phyloP scores from a whole-genome alignment of 2,113 vertebrate species.

The Campylomormyrus tamandua region DNA sequence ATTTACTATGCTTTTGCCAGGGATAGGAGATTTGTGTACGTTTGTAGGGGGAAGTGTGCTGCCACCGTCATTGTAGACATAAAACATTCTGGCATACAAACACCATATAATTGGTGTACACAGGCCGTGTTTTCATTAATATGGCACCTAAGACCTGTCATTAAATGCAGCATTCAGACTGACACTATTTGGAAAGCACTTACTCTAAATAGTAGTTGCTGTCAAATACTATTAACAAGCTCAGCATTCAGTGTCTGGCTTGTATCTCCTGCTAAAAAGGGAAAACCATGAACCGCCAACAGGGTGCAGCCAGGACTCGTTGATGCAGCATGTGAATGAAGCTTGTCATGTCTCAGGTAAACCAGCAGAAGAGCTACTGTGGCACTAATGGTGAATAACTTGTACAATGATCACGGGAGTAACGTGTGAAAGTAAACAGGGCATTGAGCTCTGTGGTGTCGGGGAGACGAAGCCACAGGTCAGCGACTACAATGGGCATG shows the following conservation, averaged over 20 bases:
- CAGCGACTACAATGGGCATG: background rate
- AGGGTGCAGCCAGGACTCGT: background rate
- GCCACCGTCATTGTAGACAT: background rate
- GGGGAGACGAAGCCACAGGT: background rate
- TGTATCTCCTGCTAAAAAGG: background rate
- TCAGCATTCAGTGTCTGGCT: conserved; percentile 1
- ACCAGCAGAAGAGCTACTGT: background rate
- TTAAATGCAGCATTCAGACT: conserved; percentile 6
- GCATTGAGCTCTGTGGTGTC: background rate
- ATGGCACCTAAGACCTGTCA: conserved; percentile 6
- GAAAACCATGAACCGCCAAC: background rate
- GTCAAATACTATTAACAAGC: conserved; percentile 1
- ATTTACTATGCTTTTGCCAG: background rate
- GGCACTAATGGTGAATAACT: background rate
- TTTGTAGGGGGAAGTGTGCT: background rate
- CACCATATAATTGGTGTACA: background rate
- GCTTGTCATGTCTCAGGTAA: background rate
- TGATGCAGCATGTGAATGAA: background rate
- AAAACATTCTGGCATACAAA: conserved; percentile 6
- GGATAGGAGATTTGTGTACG: background rate
- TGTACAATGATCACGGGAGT: background rate
- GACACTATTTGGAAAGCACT: conserved; percentile 9
- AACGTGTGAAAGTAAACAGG: background rate
- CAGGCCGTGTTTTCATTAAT: background rate
- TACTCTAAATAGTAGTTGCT: background rate